Conservation (phyloP, 2,888 invertebrate genomes). For the Nebria brevicollis region DNA sequence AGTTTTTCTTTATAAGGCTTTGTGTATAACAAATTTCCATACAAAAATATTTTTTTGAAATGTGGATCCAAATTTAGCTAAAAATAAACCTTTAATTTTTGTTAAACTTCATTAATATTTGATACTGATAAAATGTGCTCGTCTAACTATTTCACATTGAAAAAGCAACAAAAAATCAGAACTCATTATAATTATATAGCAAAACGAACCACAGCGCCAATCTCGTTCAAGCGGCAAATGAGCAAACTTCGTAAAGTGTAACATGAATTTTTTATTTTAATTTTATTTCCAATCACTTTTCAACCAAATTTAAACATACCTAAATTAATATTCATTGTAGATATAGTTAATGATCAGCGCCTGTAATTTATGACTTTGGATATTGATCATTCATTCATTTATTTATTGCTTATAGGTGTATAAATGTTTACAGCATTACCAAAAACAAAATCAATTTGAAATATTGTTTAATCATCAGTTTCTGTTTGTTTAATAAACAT, state of each 20-base stretch:
- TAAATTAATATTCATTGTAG: not conserved
- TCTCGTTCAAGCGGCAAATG: not conserved
- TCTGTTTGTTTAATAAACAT: conserved; percentile 6
- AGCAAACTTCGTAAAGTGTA: conserved; percentile 4
- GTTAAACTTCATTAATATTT: not conserved
- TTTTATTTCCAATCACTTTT: not conserved
- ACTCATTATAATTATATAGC: conserved; percentile 15
- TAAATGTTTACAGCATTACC: not conserved
- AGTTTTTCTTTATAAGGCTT: not conserved
- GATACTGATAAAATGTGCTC: not conserved
- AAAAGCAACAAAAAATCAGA: not conserved
- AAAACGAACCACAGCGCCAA: not conserved
- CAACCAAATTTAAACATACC: conserved; percentile 3
- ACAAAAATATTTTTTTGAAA: not conserved
- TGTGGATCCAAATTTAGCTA: not conserved
- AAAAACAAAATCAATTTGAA: conserved; percentile 7
- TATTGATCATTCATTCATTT: not conserved
- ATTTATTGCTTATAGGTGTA: not conserved
- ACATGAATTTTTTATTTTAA: not conserved
- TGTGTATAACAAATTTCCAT: not conserved
- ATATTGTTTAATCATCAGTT: conserved; percentile 5
- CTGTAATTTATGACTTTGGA: not conserved
- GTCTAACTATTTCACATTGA: not conserved
- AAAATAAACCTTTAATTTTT: not conserved
- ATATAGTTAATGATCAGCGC: not conserved